Evolutionary conservation across 2,797 vertebrate species (phyloP).

Genomic region (Leucoraja ocellata): DNA sequence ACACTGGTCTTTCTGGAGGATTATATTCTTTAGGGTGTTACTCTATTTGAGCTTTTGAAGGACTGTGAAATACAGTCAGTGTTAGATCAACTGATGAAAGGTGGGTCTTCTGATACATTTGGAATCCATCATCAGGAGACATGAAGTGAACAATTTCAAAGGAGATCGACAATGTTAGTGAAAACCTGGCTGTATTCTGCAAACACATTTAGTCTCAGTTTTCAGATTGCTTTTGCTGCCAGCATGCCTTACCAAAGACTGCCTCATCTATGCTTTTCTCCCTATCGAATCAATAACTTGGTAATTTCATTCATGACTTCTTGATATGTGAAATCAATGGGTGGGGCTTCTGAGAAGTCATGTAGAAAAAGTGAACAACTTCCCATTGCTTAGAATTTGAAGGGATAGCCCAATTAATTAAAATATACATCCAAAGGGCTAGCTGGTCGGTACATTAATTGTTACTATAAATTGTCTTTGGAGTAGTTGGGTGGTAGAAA

Average conservation of each 20-base stretch:
- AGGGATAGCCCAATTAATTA: not conserved
- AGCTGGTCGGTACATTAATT: too few species aligned
- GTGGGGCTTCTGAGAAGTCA: not conserved
- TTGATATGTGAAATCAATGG: not conserved
- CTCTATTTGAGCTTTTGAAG: conserved; percentile 26
- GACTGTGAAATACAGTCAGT: not conserved
- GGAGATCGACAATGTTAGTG: not conserved
- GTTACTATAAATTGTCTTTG: too few species aligned
- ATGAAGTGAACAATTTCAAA: not conserved
- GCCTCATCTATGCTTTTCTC: not conserved
- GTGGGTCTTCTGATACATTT: not conserved
- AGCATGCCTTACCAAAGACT: not conserved
- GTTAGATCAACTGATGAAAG: not conserved
- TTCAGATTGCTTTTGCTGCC: not conserved
- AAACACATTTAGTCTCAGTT: not conserved
- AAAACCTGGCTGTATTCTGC: not conserved
- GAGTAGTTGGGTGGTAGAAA: too few species aligned
- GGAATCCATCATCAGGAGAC: not conserved
- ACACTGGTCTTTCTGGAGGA: conserved; percentile 22
- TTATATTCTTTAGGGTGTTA: conserved; percentile 21
- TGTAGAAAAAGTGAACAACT: not conserved
- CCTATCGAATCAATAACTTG: not conserved
- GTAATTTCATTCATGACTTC: not conserved
- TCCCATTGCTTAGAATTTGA: not conserved
- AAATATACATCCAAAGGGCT: not conserved